These are phyloP conservation scores for Tiliqua scincoides DNA, from an alignment of 2,113 vertebrate genomes.

Conservation along the genomic window DNA sequence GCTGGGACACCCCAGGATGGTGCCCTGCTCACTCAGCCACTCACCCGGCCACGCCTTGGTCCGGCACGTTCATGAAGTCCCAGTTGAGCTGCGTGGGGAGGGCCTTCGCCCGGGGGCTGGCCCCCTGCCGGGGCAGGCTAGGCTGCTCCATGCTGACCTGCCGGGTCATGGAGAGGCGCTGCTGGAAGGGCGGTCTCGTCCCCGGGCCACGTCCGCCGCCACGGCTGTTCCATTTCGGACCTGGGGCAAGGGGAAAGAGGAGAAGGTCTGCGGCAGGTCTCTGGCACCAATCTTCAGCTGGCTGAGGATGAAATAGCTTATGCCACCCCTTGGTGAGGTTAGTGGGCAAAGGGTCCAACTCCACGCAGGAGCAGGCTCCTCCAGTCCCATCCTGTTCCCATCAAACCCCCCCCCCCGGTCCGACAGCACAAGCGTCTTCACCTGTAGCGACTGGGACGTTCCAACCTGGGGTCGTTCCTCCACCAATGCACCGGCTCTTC, in stretches of 20 bases:
- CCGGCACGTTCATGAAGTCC: conserved; percentile 85
- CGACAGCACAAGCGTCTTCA: conserved; percentile 16
- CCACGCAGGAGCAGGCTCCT: neutral
- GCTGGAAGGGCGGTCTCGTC: neutral
- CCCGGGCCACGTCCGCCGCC: neutral
- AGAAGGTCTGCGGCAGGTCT: no score
- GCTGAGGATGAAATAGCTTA: no score
- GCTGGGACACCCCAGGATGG: no score
- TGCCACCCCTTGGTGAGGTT: no score
- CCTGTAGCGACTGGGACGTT: conserved; percentile 52
- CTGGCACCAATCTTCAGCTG: no score
- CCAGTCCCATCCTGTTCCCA: neutral
- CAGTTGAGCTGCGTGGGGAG: conserved; percentile 60
- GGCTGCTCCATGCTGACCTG: conserved; percentile 84
- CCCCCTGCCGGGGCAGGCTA: conserved; percentile 74
- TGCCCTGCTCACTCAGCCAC: accelerated
- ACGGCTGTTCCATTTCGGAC: neutral
- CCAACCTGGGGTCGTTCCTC: neutral
- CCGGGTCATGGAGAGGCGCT: conserved; percentile 72
- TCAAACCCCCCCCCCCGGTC: neutral
- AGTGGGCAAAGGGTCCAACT: neutral
- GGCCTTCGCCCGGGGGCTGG: conserved; percentile 27
- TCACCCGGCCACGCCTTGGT: conserved; percentile 85
- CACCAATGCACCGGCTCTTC: conserved; percentile 74
- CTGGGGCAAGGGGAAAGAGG: conserved; percentile 25